phyloP scores from a whole-genome alignment of 2,113 vertebrate genomes.

The Ammospiza caudacuta region DNA sequence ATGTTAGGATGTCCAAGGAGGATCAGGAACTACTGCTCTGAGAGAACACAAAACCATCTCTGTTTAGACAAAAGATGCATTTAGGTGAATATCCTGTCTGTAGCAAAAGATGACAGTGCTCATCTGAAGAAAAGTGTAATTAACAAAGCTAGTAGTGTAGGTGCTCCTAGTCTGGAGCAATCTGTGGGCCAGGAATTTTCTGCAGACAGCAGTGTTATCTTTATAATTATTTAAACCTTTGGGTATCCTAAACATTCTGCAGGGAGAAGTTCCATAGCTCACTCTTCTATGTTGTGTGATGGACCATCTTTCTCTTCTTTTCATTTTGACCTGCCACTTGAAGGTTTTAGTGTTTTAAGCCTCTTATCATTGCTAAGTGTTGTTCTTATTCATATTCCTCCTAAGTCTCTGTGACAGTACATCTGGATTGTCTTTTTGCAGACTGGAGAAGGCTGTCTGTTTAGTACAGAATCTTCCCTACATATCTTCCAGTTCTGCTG shows the following conservation, averaged over 20 bases:
- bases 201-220: not conserved
- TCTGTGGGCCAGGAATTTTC: not conserved
- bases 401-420: not conserved
- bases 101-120: not conserved
- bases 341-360: not conserved
- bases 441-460: not conserved
- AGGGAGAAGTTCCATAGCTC: not conserved
- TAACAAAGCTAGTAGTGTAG: accelerated
- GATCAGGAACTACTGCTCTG: not conserved
- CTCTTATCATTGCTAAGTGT: not conserved
- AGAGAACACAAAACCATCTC: not conserved
- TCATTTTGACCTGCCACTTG: not conserved
- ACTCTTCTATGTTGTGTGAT: not conserved
- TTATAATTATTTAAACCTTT: not conserved
- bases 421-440: not conserved
- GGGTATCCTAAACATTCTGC: not conserved
- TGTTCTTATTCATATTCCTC: not conserved
- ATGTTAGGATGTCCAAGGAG: not conserved
- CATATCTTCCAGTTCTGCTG: not conserved
- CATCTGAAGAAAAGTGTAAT: not conserved
- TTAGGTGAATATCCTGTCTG: not conserved
- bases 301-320: not conserved
- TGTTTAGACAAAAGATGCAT: not conserved
- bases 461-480: not conserved
- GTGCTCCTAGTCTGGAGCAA: not conserved